These are phyloP conservation scores for Hedya salicella DNA, from an alignment of 2,888 invertebrate species.

Conservation along the genomic window DNA sequence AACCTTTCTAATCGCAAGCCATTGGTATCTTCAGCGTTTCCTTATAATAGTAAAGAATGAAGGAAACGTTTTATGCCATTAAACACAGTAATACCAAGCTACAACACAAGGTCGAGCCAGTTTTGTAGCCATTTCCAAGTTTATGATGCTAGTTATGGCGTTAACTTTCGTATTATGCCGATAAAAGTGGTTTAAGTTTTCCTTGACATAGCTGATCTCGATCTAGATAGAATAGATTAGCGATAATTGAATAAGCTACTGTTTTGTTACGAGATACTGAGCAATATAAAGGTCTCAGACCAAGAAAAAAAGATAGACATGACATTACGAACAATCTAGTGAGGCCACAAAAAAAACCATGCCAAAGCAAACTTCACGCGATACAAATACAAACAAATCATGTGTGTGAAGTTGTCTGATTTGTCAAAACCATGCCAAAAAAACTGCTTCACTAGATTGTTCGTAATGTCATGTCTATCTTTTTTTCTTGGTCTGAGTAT, in stretches of 20 bases:
- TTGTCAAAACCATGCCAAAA: too few species aligned
- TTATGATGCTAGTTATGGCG: not conserved
- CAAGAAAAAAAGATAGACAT: too few species aligned
- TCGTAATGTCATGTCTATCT: too few species aligned
- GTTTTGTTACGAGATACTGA: slow-evolving; percentile 16
- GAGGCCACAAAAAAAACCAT: too few species aligned
- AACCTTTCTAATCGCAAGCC: not conserved
- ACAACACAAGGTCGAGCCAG: not conserved
- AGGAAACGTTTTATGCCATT: slow-evolving; percentile 9
- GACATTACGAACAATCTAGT: too few species aligned
- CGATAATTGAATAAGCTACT: slow-evolving; percentile 9
- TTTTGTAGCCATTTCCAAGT: not conserved
- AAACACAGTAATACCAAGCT: not conserved
- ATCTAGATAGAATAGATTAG: slow-evolving; percentile 1
- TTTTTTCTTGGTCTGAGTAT: too few species aligned
- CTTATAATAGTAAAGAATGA: slow-evolving; percentile 7
- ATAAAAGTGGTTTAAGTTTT: slow-evolving; percentile 22
- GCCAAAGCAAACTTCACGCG: too few species aligned
- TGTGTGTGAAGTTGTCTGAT: too few species aligned
- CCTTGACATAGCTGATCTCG: slow-evolving; percentile 17
- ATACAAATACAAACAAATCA: too few species aligned
- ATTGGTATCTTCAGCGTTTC: not conserved
- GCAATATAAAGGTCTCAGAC: not conserved
- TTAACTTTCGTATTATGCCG: slow-evolving; percentile 20
- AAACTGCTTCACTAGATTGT: too few species aligned